Percentiles rank a stretch among this genome's conserved stretches.
Conservation (phyloP, 2,888 invertebrate species). For the Deroplatys truncata region DNA sequence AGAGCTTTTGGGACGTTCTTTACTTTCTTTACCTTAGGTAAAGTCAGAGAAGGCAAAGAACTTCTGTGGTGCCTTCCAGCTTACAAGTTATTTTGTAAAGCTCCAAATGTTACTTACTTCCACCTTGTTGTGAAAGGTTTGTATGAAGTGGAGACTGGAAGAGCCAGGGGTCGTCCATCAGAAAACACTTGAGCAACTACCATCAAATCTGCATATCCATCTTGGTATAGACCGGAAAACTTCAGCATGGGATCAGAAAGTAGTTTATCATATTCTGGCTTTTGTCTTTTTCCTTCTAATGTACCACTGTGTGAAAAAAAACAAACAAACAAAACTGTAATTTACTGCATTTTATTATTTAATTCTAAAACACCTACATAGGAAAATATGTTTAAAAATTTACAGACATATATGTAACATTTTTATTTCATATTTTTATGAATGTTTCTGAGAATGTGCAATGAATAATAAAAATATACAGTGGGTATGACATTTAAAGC, state of each 20-base stretch:
- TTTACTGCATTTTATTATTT: not conserved
- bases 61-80: too few species aligned
- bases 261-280: slow-evolving; percentile 84
- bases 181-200: slow-evolving; percentile 83
- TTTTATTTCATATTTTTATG: not conserved
- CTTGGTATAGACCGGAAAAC: slow-evolving; percentile 83
- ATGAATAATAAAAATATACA: too few species aligned
- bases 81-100: too few species aligned
- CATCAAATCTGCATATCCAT: slow-evolving; percentile 80
- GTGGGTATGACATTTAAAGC: too few species aligned
- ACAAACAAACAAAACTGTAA: slow-evolving; percentile 4
- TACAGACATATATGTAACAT: not conserved
- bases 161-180: slow-evolving; percentile 73
- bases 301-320: slow-evolving; percentile 69
- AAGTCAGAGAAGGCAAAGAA: too few species aligned
- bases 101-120: slow-evolving; percentile 59
- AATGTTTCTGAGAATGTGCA: too few species aligned
- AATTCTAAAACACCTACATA: too few species aligned
- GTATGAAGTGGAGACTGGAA: slow-evolving; percentile 86
- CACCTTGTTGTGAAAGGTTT: slow-evolving; percentile 89
- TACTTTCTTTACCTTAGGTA: too few species aligned
- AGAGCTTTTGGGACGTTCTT: too few species aligned
- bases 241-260: slow-evolving; percentile 84
- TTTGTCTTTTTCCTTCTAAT: slow-evolving; percentile 82
- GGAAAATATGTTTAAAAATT: too few species aligned